Conservation (phyloP, 2,113 vertebrate species). For the Protobothrops mucrosquamatus region DNA sequence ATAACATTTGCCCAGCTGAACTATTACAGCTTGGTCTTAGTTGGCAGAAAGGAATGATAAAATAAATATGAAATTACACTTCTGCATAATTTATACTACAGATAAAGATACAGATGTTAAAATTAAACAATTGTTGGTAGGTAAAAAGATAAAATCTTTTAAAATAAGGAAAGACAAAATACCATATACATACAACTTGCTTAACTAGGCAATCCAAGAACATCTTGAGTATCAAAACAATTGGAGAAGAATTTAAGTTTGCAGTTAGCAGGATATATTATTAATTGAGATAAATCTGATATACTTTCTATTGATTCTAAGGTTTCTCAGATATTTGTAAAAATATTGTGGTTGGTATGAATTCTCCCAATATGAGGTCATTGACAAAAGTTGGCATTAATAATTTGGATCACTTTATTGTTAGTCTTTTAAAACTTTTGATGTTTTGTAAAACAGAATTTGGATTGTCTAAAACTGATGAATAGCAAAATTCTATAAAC, state of each 20-base stretch:
- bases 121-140: slow-evolving; percentile 49
- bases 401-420: background rate
- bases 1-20: slow-evolving; percentile 46
- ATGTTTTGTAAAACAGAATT: background rate
- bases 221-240: background rate
- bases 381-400: background rate
- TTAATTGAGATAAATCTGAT: background rate
- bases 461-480: background rate
- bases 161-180: slow-evolving; percentile 41
- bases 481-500: background rate
- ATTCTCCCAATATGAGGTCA: background rate
- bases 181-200: background rate
- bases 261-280: background rate
- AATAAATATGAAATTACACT: slow-evolving; percentile 51
- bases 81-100: background rate
- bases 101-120: background rate
- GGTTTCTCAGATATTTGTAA: background rate
- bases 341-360: background rate
- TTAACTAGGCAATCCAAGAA: background rate
- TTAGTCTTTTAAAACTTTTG: background rate
- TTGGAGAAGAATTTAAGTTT: background rate
- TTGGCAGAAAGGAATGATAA: slow-evolving; percentile 41
- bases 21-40: slow-evolving; percentile 48
- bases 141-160: slow-evolving; percentile 43
- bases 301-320: background rate